Conservation (phyloP, 2,888 invertebrate species). For the Eristalis arbustorum region DNA sequence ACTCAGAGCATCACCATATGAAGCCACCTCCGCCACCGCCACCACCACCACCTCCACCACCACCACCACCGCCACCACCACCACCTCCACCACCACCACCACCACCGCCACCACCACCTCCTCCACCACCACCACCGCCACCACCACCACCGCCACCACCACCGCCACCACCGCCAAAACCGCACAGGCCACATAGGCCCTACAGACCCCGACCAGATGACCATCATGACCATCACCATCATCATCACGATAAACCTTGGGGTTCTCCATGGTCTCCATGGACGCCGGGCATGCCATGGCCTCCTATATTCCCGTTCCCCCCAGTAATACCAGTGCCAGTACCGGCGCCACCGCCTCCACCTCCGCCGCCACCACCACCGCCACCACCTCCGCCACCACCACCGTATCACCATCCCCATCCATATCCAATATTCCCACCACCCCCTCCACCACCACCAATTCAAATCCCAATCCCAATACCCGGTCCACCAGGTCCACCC, state of each 20-base stretch:
- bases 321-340: not conserved
- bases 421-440: not conserved
- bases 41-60: not conserved
- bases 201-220: not conserved
- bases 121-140: not conserved
- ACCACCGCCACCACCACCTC: not conserved
- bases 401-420: not conserved
- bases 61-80: not conserved
- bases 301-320: not conserved
- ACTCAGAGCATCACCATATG: not conserved
- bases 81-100: not conserved
- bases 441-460: constrained; percentile 5
- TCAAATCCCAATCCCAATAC: not conserved
- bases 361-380: not conserved
- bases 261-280: not conserved
- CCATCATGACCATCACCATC: not conserved
- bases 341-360: not conserved
- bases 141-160: not conserved
- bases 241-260: not conserved
- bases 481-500: not conserved
- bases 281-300: not conserved
- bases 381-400: not conserved
- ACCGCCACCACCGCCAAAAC: not conserved
- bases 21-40: not conserved
- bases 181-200: not conserved